These are phyloP conservation scores for Nomada fucata DNA, from an alignment of 2,888 invertebrate species.

Conservation along the genomic window DNA sequence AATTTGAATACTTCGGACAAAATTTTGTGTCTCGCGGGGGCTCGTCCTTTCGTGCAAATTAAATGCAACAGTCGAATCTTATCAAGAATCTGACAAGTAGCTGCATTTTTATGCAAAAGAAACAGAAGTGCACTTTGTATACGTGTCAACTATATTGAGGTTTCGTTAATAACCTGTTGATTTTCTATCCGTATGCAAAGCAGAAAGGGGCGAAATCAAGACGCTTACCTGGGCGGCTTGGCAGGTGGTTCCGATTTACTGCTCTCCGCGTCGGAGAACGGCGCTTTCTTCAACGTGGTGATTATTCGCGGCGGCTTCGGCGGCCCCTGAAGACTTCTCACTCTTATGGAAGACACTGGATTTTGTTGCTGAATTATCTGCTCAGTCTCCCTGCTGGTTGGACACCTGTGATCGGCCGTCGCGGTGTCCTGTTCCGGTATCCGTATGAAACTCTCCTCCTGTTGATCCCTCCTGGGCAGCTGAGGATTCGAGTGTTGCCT, in stretches of 20 bases:
- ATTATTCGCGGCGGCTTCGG: slow-evolving; percentile 80
- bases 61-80: too few species aligned
- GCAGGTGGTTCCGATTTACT: slow-evolving; percentile 73
- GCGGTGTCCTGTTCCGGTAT: slow-evolving; percentile 56
- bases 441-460: slow-evolving; percentile 57
- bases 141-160: background rate
- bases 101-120: background rate
- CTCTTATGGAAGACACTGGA: slow-evolving; percentile 75
- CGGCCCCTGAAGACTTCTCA: slow-evolving; percentile 71
- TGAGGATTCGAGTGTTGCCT: slow-evolving; percentile 81
- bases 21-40: background rate
- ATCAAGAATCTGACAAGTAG: too few species aligned
- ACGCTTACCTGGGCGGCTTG: slow-evolving; percentile 77
- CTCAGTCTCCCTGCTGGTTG: slow-evolving; percentile 38
- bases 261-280: slow-evolving; percentile 70
- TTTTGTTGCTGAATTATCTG: slow-evolving; percentile 71
- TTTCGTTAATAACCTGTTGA: background rate
- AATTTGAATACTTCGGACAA: too few species aligned
- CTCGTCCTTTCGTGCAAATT: too few species aligned
- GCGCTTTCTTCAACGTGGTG: slow-evolving; percentile 76
- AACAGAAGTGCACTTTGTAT: background rate
- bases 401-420: slow-evolving; percentile 50
- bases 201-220: too few species aligned
- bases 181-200: background rate
- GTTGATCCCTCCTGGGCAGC: slow-evolving; percentile 68